A percentile compares a stretch with the other conserved stretches of the same genome.
Evolutionary conservation across 2,888 invertebrate species (phyloP).

Genomic region (Lottia scabra): DNA sequence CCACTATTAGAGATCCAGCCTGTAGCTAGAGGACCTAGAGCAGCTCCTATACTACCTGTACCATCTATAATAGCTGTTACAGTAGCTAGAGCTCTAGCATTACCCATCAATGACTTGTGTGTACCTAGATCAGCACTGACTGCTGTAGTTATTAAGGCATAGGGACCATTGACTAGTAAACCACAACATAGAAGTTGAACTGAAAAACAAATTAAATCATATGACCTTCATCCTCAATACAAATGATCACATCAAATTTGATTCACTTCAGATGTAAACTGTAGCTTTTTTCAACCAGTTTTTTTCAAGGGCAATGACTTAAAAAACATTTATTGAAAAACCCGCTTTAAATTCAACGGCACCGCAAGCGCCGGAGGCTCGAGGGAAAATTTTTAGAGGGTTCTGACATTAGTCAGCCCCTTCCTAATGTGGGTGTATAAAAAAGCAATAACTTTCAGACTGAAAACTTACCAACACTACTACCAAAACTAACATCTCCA

Average conservation of each 20-base stretch:
- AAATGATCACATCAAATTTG: too few species aligned
- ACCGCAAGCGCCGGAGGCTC: too few species aligned
- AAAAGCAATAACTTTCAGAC: background rate
- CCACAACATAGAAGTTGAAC: constrained; percentile 81
- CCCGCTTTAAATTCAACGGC: too few species aligned
- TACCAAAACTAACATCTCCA: constrained; percentile 72
- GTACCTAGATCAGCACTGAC: constrained; percentile 94
- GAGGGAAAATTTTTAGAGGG: too few species aligned
- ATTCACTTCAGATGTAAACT: too few species aligned
- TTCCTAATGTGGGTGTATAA: too few species aligned
- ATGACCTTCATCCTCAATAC: too few species aligned
- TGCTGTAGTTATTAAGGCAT: constrained; percentile 95
- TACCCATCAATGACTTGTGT: constrained; percentile 85
- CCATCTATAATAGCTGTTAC: constrained; percentile 99
- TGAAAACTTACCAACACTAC: constrained; percentile 46
- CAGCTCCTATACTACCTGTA: constrained; percentile 92
- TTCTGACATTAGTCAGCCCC: too few species aligned
- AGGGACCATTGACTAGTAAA: constrained; percentile 92
- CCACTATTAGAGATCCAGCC: constrained; percentile 78
- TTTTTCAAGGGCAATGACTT: too few species aligned
- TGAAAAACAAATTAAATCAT: constrained; percentile 25
- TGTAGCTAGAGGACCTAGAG: constrained; percentile 86
- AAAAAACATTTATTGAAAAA: too few species aligned
- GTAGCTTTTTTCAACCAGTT: too few species aligned
- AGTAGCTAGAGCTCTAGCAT: constrained; percentile 90